phyloP scores from a whole-genome alignment of 2,888 invertebrate genomes.

The Aricia artaxerxes region DNA sequence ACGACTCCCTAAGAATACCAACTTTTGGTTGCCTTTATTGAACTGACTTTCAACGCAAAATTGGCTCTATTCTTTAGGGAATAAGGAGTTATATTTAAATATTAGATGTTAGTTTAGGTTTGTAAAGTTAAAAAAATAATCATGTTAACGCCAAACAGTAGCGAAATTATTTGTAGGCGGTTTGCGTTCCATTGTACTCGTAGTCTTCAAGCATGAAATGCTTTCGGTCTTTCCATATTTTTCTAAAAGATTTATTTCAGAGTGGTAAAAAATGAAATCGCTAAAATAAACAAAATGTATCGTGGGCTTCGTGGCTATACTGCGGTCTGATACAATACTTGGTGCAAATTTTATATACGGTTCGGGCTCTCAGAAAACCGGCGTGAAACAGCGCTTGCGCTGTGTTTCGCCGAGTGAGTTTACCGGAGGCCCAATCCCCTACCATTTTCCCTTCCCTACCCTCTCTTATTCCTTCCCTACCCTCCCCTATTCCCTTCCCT shows the following conservation, averaged over 20 bases:
- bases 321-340: not conserved
- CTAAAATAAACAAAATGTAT: constrained; percentile 8
- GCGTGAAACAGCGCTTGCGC: no score
- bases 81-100: constrained; percentile 39
- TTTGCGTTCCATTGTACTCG: constrained; percentile 50
- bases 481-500: no score
- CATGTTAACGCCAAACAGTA: constrained; percentile 69
- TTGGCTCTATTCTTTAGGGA: constrained; percentile 38
- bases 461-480: no score
- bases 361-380: no score
- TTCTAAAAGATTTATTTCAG: constrained; percentile 16
- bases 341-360: no score
- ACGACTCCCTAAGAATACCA: constrained; percentile 55
- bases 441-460: no score
- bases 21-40: constrained; percentile 34
- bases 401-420: no score
- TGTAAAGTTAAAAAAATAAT: constrained; percentile 58
- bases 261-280: not conserved
- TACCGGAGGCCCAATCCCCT: no score
- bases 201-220: constrained; percentile 41
- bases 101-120: not conserved
- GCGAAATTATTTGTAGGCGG: constrained; percentile 64
- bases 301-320: not conserved
- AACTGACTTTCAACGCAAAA: constrained; percentile 38
- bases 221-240: constrained; percentile 32